Conservation (phyloP, 2,888 invertebrate species). For the Melipona beecheii region DNA sequence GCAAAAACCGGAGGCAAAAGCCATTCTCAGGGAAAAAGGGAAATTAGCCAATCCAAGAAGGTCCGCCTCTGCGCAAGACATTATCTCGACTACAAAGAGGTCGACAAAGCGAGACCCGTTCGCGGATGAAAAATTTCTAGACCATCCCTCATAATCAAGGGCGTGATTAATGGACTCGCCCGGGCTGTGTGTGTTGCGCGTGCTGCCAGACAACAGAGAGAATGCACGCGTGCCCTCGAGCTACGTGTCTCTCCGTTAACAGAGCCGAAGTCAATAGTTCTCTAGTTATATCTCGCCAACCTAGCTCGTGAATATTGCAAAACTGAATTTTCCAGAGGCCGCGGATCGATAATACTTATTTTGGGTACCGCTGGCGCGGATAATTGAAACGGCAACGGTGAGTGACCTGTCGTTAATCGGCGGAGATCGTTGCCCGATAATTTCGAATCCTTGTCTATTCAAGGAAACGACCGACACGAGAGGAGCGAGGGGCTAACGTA, state of each 20-base stretch:
- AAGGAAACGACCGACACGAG: constrained; percentile 8
- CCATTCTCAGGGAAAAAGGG: constrained; percentile 30
- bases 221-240: constrained; percentile 55
- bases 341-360: constrained; percentile 34
- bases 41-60: constrained; percentile 49
- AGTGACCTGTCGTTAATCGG: constrained; percentile 21
- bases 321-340: constrained; percentile 3
- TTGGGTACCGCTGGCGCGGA: constrained; percentile 1
- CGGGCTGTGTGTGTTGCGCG: constrained; percentile 15
- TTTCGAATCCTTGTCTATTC: constrained; percentile 10
- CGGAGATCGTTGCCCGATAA: constrained; percentile 32
- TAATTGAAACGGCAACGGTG: constrained; percentile 41
- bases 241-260: constrained; percentile 37
- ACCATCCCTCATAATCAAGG: constrained; percentile 51
- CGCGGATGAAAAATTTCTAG: constrained; percentile 50
- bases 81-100: constrained; percentile 47
- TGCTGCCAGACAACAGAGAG: constrained; percentile 18
- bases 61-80: constrained; percentile 15
- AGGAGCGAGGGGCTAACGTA: background rate
- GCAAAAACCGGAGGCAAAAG: background rate
- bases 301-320: constrained; percentile 10
- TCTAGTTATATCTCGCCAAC: constrained; percentile 49
- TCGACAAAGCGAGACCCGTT: constrained; percentile 50
- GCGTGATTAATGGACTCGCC: constrained; percentile 48
- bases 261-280: constrained; percentile 53